These are phyloP conservation scores for Drosophila aldrichi DNA, from an alignment of 2,888 invertebrate genomes.

Conservation along the genomic window DNA sequence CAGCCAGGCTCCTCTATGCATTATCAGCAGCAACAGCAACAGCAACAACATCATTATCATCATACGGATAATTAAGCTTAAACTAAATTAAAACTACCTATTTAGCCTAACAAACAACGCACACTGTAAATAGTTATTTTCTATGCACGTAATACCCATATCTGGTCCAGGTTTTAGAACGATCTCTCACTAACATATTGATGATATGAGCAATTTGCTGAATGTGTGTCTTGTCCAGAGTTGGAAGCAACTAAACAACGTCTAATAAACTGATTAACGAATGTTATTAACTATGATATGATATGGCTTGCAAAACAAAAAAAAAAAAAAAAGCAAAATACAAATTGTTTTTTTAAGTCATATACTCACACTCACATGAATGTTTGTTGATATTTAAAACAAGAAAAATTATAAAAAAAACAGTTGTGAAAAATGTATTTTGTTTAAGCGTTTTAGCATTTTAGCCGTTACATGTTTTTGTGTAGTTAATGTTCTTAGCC, in stretches of 20 bases:
- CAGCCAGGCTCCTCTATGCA: constrained; percentile 62
- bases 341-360: constrained; percentile 14
- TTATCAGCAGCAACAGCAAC: constrained; percentile 50
- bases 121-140: constrained; percentile 76
- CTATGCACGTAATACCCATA: constrained; percentile 64
- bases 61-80: constrained; percentile 67
- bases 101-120: constrained; percentile 25
- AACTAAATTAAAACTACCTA: not conserved
- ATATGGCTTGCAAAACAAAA: constrained; percentile 11
- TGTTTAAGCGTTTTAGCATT: constrained; percentile 65
- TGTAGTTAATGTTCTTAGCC: constrained; percentile 57
- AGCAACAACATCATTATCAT: constrained; percentile 46
- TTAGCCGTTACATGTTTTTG: constrained; percentile 63
- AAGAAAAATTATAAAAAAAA: no score
- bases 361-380: constrained; percentile 28
- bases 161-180: constrained; percentile 47
- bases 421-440: constrained; percentile 63
- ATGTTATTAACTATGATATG: constrained; percentile 12
- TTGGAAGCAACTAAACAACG: constrained; percentile 69
- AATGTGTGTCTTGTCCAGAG: constrained; percentile 79
- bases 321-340: not conserved
- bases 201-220: constrained; percentile 77
- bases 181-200: constrained; percentile 48
- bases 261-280: constrained; percentile 19
- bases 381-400: constrained; percentile 22